Percentiles rank a stretch among this genome's conserved stretches.
These are phyloP conservation scores for Agelas oroides DNA, from an alignment of 37 sponge, comb jelly and placozoan genomes.

Conservation along the genomic window DNA sequence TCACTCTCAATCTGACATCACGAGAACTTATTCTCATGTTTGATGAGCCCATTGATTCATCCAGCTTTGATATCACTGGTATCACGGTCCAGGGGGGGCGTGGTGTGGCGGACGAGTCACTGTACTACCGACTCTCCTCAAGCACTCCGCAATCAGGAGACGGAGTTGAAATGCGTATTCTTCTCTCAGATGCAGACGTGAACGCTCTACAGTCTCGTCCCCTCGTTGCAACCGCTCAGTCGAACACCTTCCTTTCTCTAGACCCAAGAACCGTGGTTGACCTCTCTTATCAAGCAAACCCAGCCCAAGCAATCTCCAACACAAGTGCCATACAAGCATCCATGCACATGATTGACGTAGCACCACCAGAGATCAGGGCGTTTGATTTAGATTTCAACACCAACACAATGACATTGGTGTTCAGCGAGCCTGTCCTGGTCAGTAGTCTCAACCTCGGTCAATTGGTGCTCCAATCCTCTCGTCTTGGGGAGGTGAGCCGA, in stretches of 20 bases:
- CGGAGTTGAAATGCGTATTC: slow-evolving; percentile 27
- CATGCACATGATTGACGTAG: slow-evolving; percentile 45
- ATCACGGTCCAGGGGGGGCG: slow-evolving; percentile 59
- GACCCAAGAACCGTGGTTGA: slow-evolving; percentile 44
- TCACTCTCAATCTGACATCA: slow-evolving; percentile 71
- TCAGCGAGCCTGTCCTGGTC: slow-evolving; percentile 80
- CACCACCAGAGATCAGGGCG: slow-evolving; percentile 59
- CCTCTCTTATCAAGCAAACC: slow-evolving; percentile 63
- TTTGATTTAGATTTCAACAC: slow-evolving; percentile 72
- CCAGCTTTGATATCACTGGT: slow-evolving; percentile 66
- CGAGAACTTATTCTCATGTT: slow-evolving; percentile 68
- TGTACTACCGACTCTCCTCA: slow-evolving; percentile 39
- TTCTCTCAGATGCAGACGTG: slow-evolving; percentile 62
- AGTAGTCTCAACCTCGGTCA: slow-evolving; percentile 38
- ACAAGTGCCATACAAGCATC: slow-evolving; percentile 15
- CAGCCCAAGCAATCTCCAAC: slow-evolving; percentile 35
- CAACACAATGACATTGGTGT: slow-evolving; percentile 66
- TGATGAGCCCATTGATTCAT: slow-evolving; percentile 78
- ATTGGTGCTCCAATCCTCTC: slow-evolving; percentile 31
- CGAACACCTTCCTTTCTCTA: slow-evolving; percentile 69
- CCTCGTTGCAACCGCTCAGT: slow-evolving; percentile 41
- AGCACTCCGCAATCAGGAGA: slow-evolving; percentile 10
- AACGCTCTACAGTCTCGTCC: slow-evolving; percentile 75
- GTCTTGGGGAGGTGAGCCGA: background rate
- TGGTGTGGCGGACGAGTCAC: slow-evolving; percentile 18